Percentiles rank a stretch among this genome's conserved stretches.
These are phyloP conservation scores for Sphaerophoria taeniata DNA, from an alignment of 2,888 invertebrate genomes.

Conservation along the genomic window DNA sequence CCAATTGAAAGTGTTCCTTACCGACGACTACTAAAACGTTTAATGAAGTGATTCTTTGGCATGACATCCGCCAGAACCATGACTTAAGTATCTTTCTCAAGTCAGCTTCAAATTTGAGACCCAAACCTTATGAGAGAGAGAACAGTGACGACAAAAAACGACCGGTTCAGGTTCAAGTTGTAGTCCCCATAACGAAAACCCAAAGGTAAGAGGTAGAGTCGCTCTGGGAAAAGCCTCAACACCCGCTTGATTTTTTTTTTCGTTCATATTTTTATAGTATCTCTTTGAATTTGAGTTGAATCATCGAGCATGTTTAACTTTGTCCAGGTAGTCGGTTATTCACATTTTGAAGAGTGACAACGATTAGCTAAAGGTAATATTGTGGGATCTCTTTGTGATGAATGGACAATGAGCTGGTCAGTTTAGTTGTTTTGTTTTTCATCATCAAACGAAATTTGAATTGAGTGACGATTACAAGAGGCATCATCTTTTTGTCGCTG, in stretches of 20 bases:
- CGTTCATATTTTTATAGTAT: constrained; percentile 7
- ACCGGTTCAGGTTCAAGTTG: constrained; percentile 43
- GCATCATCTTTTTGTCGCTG: constrained; percentile 1
- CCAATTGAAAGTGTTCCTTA: constrained; percentile 74
- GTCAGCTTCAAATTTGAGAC: constrained; percentile 29
- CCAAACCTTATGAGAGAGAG: constrained; percentile 26
- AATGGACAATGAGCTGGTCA: constrained; percentile 62
- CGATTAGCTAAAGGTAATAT: constrained; percentile 61
- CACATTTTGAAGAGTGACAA: constrained; percentile 49
- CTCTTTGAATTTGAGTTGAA: constrained; percentile 48
- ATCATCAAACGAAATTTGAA: constrained; percentile 58
- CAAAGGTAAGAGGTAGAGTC: not conserved
- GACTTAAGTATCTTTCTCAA: constrained; percentile 21
- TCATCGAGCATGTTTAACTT: constrained; percentile 52
- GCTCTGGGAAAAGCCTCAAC: constrained; percentile 32
- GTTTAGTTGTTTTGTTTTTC: constrained; percentile 16
- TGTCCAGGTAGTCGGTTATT: constrained; percentile 45
- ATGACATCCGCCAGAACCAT: constrained; percentile 58
- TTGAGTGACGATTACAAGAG: constrained; percentile 48
- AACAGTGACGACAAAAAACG: not conserved
- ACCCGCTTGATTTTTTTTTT: constrained; percentile 14
- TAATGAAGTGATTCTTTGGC: constrained; percentile 66
- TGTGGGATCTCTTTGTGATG: constrained; percentile 39
- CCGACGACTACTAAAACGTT: constrained; percentile 66
- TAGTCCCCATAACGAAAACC: not conserved